Conservation (phyloP, 2,888 invertebrate genomes). For the Coelogynopora nodosa region DNA sequence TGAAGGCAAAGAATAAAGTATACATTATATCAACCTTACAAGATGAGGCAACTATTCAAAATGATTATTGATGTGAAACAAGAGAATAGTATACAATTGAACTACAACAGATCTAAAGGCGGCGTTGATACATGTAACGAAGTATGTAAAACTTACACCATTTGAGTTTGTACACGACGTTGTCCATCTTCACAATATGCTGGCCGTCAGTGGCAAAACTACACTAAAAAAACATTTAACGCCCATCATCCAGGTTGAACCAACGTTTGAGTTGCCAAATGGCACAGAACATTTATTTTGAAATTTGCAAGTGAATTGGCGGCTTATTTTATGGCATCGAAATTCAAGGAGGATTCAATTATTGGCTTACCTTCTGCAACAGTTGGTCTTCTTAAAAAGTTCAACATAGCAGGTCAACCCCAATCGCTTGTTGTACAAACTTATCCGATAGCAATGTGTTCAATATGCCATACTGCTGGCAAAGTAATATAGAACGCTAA, state of each 20-base stretch:
- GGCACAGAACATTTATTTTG: conserved; percentile 10
- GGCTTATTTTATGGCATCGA: background rate
- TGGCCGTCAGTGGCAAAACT: conserved; percentile 7
- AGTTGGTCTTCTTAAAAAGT: background rate
- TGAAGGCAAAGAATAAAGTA: conserved; percentile 6
- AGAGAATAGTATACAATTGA: background rate
- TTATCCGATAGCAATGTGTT: background rate
- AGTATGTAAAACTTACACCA: conserved; percentile 10
- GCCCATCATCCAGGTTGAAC: background rate
- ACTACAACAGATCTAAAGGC: conserved; percentile 14
- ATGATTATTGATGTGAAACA: conserved; percentile 1
- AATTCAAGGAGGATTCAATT: background rate
- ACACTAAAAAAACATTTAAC: background rate
- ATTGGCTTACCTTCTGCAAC: conserved; percentile 9
- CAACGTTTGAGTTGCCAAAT: background rate
- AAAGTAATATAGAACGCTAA: background rate
- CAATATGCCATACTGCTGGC: background rate
- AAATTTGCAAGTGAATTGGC: conserved; percentile 27
- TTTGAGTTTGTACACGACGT: conserved; percentile 17
- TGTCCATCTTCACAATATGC: conserved; percentile 19
- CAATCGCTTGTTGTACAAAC: background rate
- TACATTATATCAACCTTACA: conserved; percentile 18
- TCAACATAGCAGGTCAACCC: background rate
- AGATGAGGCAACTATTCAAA: conserved; percentile 1
- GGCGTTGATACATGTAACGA: background rate